These are phyloP conservation scores for Phenacoccus solenopsis DNA, from an alignment of 1,140 invertebrate species.

Conservation along the genomic window DNA sequence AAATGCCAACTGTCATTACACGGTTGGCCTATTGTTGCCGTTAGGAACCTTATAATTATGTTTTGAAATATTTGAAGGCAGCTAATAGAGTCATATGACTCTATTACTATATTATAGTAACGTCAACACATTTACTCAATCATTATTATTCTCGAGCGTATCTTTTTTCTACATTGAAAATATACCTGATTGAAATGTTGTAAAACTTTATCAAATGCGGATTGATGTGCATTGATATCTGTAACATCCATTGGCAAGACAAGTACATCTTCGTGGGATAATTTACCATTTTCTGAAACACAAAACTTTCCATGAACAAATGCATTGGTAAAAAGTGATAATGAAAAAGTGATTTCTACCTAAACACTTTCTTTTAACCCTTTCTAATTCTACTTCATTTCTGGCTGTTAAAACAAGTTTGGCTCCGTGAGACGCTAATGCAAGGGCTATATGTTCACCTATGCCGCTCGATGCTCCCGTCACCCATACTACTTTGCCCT, in stretches of 20 bases:
- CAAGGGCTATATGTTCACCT: slow-evolving; percentile 61
- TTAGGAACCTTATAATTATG: not conserved
- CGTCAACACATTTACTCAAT: too few species aligned
- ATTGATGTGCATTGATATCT: slow-evolving; percentile 45
- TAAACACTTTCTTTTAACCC: slow-evolving; percentile 57
- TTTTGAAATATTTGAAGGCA: not conserved
- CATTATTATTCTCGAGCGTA: too few species aligned
- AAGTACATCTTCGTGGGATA: slow-evolving; percentile 46
- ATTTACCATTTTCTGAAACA: slow-evolving; percentile 6
- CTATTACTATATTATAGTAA: too few species aligned
- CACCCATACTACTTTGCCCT: slow-evolving; percentile 72
- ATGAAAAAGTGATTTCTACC: slow-evolving; percentile 33
- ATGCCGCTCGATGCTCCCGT: slow-evolving; percentile 80
- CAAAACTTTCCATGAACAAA: not conserved
- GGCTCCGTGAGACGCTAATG: slow-evolving; percentile 52
- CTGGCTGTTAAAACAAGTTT: slow-evolving; percentile 66
- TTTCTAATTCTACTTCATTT: slow-evolving; percentile 51
- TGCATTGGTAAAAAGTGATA: too few species aligned
- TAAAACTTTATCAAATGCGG: slow-evolving; percentile 48
- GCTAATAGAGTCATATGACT: too few species aligned
- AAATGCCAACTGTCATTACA: too few species aligned
- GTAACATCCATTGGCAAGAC: slow-evolving; percentile 59
- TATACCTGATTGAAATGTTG: slow-evolving; percentile 55
- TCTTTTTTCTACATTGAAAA: too few species aligned
- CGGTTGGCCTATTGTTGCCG: too few species aligned